Conservation (phyloP, 2,888 invertebrate species). For the Formica aserva region DNA sequence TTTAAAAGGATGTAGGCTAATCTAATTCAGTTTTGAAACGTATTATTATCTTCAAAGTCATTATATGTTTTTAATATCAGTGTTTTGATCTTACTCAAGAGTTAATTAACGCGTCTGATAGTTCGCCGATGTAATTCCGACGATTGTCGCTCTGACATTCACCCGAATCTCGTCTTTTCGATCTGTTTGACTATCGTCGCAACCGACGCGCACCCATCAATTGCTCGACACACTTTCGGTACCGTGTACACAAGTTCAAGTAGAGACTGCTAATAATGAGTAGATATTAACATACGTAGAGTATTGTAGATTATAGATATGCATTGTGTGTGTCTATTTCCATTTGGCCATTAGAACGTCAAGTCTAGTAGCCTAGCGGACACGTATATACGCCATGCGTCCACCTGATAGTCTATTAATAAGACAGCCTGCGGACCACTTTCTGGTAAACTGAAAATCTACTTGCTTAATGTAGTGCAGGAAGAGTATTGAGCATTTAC, state of each 20-base stretch:
- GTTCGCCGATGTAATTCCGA: not conserved
- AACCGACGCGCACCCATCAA: constrained; percentile 1
- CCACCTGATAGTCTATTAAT: constrained; percentile 43
- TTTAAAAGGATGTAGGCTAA: not conserved
- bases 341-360: constrained; percentile 20
- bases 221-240: constrained; percentile 23
- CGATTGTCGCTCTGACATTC: constrained; percentile 21
- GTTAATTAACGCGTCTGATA: constrained; percentile 33
- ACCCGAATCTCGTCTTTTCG: constrained; percentile 17
- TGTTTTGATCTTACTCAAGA: not conserved
- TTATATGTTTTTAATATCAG: not conserved
- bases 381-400: constrained; percentile 23
- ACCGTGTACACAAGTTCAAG: not conserved
- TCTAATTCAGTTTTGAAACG: not conserved
- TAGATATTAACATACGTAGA: constrained; percentile 35
- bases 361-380: constrained; percentile 27
- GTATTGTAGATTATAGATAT: constrained; percentile 36
- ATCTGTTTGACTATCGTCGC: constrained; percentile 26
- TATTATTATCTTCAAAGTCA: not conserved
- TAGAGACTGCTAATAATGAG: constrained; percentile 33
- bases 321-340: constrained; percentile 48
- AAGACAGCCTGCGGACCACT: constrained; percentile 33
- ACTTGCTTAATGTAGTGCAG: constrained; percentile 33
- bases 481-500: not conserved
- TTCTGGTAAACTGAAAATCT: constrained; percentile 47